A percentile compares a stretch with the other conserved stretches of the same genome.
phyloP scores from a whole-genome alignment of 2,797 vertebrate species.

The Poliocrania exsul region DNA sequence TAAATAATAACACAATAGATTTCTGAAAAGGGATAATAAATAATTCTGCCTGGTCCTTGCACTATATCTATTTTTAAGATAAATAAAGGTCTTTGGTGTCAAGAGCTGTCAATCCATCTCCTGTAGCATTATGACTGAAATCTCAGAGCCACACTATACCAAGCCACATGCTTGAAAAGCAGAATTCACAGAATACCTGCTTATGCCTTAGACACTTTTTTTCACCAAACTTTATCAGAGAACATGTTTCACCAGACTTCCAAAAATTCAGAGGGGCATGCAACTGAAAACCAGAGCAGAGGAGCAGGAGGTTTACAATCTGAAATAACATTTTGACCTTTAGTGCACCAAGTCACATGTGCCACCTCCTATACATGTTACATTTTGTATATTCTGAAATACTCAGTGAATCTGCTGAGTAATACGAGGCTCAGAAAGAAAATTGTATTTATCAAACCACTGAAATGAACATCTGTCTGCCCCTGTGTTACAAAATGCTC shows the following conservation, averaged over 20 bases:
- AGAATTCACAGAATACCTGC: background rate
- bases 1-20: slow-evolving; percentile 12
- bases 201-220: background rate
- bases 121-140: background rate
- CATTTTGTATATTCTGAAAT: slow-evolving; percentile 20
- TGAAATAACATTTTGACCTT: slow-evolving; percentile 14
- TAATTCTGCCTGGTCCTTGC: background rate
- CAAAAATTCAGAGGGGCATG: background rate
- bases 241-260: background rate
- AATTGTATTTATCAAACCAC: background rate
- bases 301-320: background rate
- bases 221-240: background rate
- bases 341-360: background rate
- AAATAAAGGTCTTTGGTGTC: slow-evolving; percentile 1
- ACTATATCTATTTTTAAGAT: background rate
- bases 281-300: background rate
- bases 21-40: background rate
- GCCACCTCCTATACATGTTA: background rate
- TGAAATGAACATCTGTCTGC: background rate
- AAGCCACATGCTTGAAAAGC: background rate
- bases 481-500: background rate
- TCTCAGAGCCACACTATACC: background rate
- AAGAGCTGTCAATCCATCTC: background rate
- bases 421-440: background rate
- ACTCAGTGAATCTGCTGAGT: background rate